These are phyloP conservation scores for Dendroctonus ponderosae DNA, from an alignment of 1,140 invertebrate species.

Conservation along the genomic window DNA sequence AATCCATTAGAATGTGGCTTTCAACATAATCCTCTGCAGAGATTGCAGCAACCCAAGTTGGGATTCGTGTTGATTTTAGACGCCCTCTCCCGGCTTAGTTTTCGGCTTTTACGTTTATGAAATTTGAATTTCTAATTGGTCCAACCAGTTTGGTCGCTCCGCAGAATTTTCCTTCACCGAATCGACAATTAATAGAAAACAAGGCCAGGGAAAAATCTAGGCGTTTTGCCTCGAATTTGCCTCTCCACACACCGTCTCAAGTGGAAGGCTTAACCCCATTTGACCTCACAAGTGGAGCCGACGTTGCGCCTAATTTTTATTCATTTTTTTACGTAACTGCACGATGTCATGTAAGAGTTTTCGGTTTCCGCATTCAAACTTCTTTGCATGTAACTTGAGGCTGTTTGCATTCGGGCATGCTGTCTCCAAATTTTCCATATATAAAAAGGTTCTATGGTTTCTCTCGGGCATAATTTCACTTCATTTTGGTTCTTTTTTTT, in stretches of 20 bases:
- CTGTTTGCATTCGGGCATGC: too few species aligned
- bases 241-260: constrained; percentile 3
- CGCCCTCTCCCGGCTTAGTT: background rate
- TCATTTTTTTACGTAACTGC: background rate
- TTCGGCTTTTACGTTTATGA: constrained; percentile 12
- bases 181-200: too few species aligned
- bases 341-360: too few species aligned
- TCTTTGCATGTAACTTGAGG: too few species aligned
- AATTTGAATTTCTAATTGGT: constrained; percentile 13
- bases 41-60: background rate
- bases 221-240: background rate
- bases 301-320: constrained; percentile 10
- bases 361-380: too few species aligned
- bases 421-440: too few species aligned
- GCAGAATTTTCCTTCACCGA: too few species aligned
- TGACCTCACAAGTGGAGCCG: constrained; percentile 3
- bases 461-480: too few species aligned
- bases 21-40: constrained; percentile 13
- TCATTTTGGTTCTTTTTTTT: too few species aligned
- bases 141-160: background rate
- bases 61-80: constrained; percentile 5
- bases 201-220: too few species aligned
- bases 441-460: too few species aligned
- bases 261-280: constrained; percentile 8
- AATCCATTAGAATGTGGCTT: constrained; percentile 11